Percentiles rank a stretch among this genome's conserved stretches.
These are phyloP conservation scores for Felis catus DNA, from an alignment of 2,113 vertebrate genomes.

Conservation along the genomic window F.catus_Fca126_mat1.0 CM031419.1:125887501-125888000, in stretches of 20 bases:
- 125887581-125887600: conserved; percentile 90
- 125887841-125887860: background rate
- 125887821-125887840: background rate
- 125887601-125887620: conserved; percentile 98
- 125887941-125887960: background rate
- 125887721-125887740: too few relatives aligned
- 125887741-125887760: background rate
- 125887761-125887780: background rate
- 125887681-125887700: background rate
- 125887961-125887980: background rate
- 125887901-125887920: background rate
- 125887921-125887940: background rate
- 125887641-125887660: conserved; percentile 98
- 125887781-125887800: background rate
- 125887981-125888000: background rate
- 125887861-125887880: background rate
- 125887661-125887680: conserved; percentile 94
- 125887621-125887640: conserved; percentile 97
- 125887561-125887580: conserved; percentile 51
- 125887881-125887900: background rate
- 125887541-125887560: background rate
- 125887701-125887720: background rate
- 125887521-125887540: background rate
- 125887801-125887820: background rate
- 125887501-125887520: background rate